Conservation (phyloP, 2,113 vertebrate species). For the Ariopsis seemanni region DNA sequence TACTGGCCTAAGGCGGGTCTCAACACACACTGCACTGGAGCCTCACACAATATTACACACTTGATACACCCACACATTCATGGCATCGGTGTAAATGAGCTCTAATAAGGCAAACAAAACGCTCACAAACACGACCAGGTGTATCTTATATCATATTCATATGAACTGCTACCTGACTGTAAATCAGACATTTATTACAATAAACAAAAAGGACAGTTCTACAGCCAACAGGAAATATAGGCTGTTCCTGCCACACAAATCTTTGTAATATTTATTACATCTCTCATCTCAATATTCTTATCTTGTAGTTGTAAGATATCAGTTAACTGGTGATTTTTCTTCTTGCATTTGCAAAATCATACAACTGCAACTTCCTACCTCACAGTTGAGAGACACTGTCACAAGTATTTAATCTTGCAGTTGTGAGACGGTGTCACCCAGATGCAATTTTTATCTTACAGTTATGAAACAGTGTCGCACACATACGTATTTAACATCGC, state of each 20-base stretch:
- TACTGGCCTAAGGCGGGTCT: constrained; percentile 1
- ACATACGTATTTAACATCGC: background rate
- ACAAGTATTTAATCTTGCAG: background rate
- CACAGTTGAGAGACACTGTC: background rate
- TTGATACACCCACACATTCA: background rate
- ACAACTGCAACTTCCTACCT: background rate
- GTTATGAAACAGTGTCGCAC: background rate
- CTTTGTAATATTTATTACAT: no score
- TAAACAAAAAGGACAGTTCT: background rate
- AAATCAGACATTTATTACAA: background rate
- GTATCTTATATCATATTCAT: background rate
- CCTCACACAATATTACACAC: background rate
- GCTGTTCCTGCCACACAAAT: no score
- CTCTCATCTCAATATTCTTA: no score
- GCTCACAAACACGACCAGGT: background rate
- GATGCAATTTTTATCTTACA: background rate
- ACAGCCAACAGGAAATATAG: background rate
- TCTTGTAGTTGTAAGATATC: no score
- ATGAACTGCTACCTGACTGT: background rate
- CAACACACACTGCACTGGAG: background rate
- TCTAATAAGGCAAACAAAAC: background rate
- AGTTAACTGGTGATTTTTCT: no score
- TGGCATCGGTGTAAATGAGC: background rate
- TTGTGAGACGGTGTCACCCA: no score
- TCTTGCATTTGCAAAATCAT: background rate